Evolutionary conservation across 1,140 invertebrate genomes (phyloP), one percentile per base, ranked within the genome.

Genomic region (Ceratina australensis): DNA sequence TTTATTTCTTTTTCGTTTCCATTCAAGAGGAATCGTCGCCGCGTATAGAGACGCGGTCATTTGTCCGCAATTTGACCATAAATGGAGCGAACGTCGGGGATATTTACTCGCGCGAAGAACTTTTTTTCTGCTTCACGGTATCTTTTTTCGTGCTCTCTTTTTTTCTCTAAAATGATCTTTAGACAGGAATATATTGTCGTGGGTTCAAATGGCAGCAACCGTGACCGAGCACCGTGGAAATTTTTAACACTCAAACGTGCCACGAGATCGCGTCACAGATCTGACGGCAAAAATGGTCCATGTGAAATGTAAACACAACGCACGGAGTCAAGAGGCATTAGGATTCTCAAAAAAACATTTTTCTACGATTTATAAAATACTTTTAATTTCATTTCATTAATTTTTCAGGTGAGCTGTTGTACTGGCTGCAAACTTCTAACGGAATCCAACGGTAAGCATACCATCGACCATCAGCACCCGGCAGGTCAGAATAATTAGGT

Each of bases 61-160:
- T 90, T 90, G 89, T 89, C 88, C 89, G 83, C 89, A 89, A 88
- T 87, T 90, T 87, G 79, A 82, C 85, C 88, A 86, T 84, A 89
- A 89, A 90, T 89, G 75, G 69, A 88, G 84, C 86, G 49, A 60
- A 57, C 69, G 50, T 63, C 22, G 65, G 57, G 60, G 67, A 79
- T 84, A 86, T 89, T 90, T 89, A 87, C 79, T 66, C 50, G 47
- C 13, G 15, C 15, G 10, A 16, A n/a, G 20, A 47, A 33, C 12
- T 22, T 57, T 74, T 72, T 76, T 79, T 72, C 26, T 20, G 50
- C 33, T 59, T 22, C 16, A 20, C 52, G 28, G 1, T 12, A 5
- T 42, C 28, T 20, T 33, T 68, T 78, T 75, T 63, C 5, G 16
- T 73, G 65, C 24, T 20, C 49, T 63, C 47, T 5, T 72, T 72